phyloP scores from a whole-genome alignment of 2,888 invertebrate genomes.

The Alcis repandata region DNA sequence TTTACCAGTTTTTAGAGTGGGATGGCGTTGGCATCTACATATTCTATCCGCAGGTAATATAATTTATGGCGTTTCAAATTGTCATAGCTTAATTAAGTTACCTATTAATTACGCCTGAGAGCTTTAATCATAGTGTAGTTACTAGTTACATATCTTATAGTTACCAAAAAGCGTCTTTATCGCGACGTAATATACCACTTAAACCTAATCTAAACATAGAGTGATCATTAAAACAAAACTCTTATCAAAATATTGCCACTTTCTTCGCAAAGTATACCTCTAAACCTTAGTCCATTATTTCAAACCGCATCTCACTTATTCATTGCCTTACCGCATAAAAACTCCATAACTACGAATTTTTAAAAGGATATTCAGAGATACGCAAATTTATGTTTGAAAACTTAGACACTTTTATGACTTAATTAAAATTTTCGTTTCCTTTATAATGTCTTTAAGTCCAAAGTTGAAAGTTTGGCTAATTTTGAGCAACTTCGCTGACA shows the following conservation, averaged over 20 bases:
- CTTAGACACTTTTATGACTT: constrained; percentile 28
- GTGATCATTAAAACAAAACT: not conserved
- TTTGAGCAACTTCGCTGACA: constrained; percentile 12
- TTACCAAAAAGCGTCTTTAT: not conserved
- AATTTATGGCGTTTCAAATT: no score
- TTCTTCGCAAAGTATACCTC: not conserved
- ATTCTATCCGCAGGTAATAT: no score
- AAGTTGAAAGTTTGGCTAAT: constrained; percentile 23
- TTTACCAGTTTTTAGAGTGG: no score
- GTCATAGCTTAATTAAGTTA: not conserved
- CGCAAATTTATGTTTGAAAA: constrained; percentile 20
- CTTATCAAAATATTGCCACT: not conserved
- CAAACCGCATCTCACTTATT: constrained; percentile 5
- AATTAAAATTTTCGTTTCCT: constrained; percentile 21
- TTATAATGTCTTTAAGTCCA: constrained; percentile 13
- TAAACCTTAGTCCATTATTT: constrained; percentile 1
- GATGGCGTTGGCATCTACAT: no score
- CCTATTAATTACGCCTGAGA: not conserved
- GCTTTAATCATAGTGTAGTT: not conserved
- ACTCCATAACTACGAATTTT: constrained; percentile 9
- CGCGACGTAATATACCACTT: not conserved
- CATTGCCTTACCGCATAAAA: constrained; percentile 9
- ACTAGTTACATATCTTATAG: not conserved
- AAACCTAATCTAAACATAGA: not conserved
- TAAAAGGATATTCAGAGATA: not conserved